Base-by-base conservation (phyloP, 2,888 invertebrate species). In the Zele albiditarsus region DNA sequence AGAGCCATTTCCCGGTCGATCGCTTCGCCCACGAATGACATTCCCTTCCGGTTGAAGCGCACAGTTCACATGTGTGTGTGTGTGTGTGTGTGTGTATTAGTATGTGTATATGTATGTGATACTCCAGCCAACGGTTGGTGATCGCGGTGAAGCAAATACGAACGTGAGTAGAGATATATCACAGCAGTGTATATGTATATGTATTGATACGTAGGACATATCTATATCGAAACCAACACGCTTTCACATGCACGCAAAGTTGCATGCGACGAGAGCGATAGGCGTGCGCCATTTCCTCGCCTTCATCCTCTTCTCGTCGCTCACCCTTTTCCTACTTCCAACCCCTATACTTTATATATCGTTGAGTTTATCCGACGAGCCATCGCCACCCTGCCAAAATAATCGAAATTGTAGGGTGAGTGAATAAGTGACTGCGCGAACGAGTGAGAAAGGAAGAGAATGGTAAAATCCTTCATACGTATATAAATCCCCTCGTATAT, bases 1-100 rank as follows among this genome's bases (percentile, higher is more conserved):
- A 68, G 73, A 71, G 60, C 76, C 68, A 80, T 80, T 78, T 80
- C 75, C 76, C 74, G 79, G 78, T 80, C 77, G 77, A 80, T 80
- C 75, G 76, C 69, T 69, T 80, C 77, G 57, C 58, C 69, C 62
- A 66, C 73, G 70, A 80, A 78, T 75, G 79, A 77, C 77, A 74
- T 75, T 68, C 73, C 46, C 77, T 75, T 77, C 77, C 78, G 79
- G 65, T 73, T 69, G 38, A 57, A 53, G 31, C 62, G 62, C 70
- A 6, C 49, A 3, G 58, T 62, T 20, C 33, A 28, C n/a, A 25
- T 12, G 58, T 31, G n/a, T 46, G 4, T 33, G 8, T 16, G 10
- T 33, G n/a, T 16, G 33, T 20, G 33, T 28, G 27, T 16, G 20
- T 62, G 53, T 5, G 46, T 20, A 27, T 38, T 3, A 25, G 25